phyloP scores from a whole-genome alignment of 2,797 vertebrate species.

The Rhadinocentrus ornatus region DNA sequence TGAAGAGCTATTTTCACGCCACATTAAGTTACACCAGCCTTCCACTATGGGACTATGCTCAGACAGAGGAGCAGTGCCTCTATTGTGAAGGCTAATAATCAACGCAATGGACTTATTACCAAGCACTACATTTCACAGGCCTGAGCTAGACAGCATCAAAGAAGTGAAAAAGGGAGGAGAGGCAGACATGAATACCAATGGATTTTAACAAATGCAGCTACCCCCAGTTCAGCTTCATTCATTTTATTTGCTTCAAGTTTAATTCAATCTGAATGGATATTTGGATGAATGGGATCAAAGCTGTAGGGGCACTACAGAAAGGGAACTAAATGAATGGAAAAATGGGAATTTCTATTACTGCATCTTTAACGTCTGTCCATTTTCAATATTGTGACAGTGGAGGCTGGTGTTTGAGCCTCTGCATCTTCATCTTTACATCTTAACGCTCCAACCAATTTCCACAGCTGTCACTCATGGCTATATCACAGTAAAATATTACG shows the following conservation, averaged over 20 bases:
- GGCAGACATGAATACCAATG: conserved; percentile 59
- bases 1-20: conserved; percentile 79
- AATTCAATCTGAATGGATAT: conserved; percentile 35
- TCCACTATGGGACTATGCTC: conserved; percentile 54
- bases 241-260: conserved; percentile 52
- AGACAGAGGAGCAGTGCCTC: conserved; percentile 57
- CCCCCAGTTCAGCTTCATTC: conserved; percentile 47
- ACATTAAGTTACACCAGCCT: conserved; percentile 76
- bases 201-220: conserved; percentile 54
- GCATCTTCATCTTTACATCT: conserved; percentile 29
- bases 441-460: conserved; percentile 38
- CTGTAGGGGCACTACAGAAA: conserved; percentile 7
- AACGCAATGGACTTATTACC: conserved; percentile 70
- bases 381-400: conserved; percentile 32
- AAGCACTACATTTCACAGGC: conserved; percentile 62
- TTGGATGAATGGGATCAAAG: conserved; percentile 57
- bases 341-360: conserved; percentile 45
- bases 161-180: conserved; percentile 19
- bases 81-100: conserved; percentile 75
- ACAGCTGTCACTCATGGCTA: conserved; percentile 39
- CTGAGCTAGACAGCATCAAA: conserved; percentile 59
- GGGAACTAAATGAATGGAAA: conserved; percentile 23
- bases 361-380: conserved; percentile 41
- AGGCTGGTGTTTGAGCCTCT: conserved; percentile 22
- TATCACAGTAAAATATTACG: conserved; percentile 52